phyloP scores from a whole-genome alignment of 2,113 vertebrate genomes.

The Aldabrachelys gigantea region DNA sequence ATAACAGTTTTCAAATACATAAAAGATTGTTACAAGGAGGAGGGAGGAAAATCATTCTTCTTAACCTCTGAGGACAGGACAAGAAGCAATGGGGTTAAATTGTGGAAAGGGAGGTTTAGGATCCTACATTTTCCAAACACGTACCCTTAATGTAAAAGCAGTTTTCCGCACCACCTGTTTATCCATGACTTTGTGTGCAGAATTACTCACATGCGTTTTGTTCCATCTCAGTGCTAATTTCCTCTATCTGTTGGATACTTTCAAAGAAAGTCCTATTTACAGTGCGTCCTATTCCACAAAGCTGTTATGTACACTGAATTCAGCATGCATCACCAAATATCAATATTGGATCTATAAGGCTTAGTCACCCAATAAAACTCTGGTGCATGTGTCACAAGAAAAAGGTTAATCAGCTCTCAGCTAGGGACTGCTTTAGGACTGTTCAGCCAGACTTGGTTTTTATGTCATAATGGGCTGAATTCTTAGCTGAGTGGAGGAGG shows the following conservation, averaged over 20 bases:
- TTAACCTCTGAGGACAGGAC: no score
- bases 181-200: background rate
- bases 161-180: background rate
- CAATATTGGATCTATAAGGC: background rate
- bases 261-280: background rate
- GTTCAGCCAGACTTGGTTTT: background rate
- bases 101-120: no score
- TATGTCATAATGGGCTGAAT: background rate
- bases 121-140: accelerated
- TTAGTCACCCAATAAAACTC: background rate
- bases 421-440: background rate
- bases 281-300: background rate
- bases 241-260: background rate
- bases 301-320: background rate
- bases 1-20: no score
- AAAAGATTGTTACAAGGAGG: no score
- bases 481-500: background rate
- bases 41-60: no score
- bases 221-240: background rate
- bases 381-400: background rate
- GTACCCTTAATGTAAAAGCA: background rate
- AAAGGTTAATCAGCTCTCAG: background rate
- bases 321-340: background rate
- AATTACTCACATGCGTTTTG: background rate
- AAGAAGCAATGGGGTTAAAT: no score